Evolutionary conservation across 2,797 vertebrate species (phyloP).

Genomic region (Pseudocheirus occidentalis): DNA sequence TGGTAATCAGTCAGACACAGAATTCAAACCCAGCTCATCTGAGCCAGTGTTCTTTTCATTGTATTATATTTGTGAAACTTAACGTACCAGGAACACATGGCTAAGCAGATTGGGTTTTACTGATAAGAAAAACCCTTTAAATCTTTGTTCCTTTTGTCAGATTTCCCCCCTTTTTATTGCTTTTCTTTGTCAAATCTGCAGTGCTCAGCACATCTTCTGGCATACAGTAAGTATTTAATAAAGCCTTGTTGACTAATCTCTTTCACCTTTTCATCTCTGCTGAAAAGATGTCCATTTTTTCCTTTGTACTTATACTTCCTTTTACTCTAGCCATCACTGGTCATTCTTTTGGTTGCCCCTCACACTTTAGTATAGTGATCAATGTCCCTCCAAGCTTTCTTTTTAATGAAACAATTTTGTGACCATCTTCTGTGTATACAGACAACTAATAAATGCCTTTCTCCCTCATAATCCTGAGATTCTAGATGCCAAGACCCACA

Average conservation of each 20-base stretch:
- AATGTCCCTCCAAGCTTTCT: neutral
- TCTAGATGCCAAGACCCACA: neutral
- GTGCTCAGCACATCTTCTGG: neutral
- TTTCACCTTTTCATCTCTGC: neutral
- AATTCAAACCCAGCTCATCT: neutral
- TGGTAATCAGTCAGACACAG: neutral
- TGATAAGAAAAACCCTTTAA: neutral
- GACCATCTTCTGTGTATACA: neutral
- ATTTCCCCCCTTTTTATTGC: neutral
- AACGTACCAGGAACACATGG: neutral
- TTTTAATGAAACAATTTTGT: neutral
- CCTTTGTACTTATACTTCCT: neutral
- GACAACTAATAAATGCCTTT: neutral
- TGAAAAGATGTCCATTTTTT: neutral
- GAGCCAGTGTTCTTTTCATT: neutral
- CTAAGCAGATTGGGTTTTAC: neutral
- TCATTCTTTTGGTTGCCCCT: neutral
- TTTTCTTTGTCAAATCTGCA: neutral
- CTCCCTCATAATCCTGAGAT: neutral
- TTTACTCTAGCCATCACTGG: neutral
- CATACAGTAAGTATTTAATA: neutral
- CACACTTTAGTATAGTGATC: neutral
- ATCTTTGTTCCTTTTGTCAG: neutral
- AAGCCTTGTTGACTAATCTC: neutral
- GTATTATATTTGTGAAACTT: neutral